Base-by-base conservation (phyloP, 2,888 invertebrate genomes). In the Thecophora atra region DNA sequence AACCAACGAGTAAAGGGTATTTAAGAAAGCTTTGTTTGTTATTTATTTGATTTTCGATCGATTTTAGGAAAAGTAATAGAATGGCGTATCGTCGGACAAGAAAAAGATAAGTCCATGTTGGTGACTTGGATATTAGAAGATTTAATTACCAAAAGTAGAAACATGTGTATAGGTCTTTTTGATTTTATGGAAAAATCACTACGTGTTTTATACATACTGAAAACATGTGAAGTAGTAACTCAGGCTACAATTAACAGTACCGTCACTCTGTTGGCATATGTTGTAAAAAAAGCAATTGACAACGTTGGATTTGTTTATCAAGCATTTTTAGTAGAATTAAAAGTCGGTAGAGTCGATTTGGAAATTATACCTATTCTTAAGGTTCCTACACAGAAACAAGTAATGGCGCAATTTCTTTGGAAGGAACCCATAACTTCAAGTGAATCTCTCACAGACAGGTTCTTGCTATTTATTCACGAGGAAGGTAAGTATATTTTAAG, bases 21-120 rank as follows among this genome's bases (percentile, higher is more conserved):
- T 30, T 5, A 8, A 44, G 1, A 26, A 1, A 13, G 8, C 21
- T 1, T 24, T 26, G 5, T 24, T 37, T 30, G 54, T 28, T 28
- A 30, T 24, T 8, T 6, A 8, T 1, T 19, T 37, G 3, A 37
- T 17, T 37, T 63, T 17, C 51, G 19, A 15, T 37, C 44, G 28
- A 69, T 78, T 87, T 51, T 84, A 91, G 91, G 89, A 76, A 89
- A 89, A 82, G 91, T 92, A 0, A 89, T 91, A 77, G 93, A 94
- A 88, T 94, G 94, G 93, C 91, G 93, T 72, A 88, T 94, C 71
- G 86, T 95, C 76, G 94, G 94, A 0, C 94, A 94, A 85, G 94
- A 95, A 82, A 91, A 91, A 84, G 91, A 94, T 84, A 93, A 93
- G 3, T 90, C 90, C 0, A 88, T 94, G 80, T 83, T 94, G 37